phyloP scores from a whole-genome alignment of 2,888 invertebrate species.

The Pheosia gnoma region DNA sequence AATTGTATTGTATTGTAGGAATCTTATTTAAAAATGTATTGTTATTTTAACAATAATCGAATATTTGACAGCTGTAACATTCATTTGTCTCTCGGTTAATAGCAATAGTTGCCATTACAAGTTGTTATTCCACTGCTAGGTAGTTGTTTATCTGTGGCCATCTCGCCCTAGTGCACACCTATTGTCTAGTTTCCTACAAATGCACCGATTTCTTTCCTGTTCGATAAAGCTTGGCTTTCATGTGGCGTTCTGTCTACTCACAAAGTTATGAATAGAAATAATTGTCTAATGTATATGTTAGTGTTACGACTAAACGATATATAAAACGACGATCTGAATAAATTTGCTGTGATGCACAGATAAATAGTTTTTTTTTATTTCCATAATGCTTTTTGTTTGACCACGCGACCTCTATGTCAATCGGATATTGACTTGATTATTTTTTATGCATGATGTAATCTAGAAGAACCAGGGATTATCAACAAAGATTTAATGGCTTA shows the following conservation, averaged over 20 bases:
- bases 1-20: neutral
- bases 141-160: conserved; percentile 40
- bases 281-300: too few relatives aligned
- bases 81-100: conserved; percentile 19
- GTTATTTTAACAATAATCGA: too few relatives aligned
- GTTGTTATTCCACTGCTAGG: conserved; percentile 27
- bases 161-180: conserved; percentile 38
- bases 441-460: too few relatives aligned
- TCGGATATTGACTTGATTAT: too few relatives aligned
- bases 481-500: too few relatives aligned
- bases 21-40: too few relatives aligned
- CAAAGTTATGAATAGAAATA: neutral
- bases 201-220: conserved; percentile 39
- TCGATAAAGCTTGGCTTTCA: conserved; percentile 20
- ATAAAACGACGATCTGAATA: neutral
- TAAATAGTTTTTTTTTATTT: too few relatives aligned
- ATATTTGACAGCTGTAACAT: neutral
- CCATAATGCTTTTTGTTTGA: too few relatives aligned
- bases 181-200: conserved; percentile 43
- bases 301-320: too few relatives aligned
- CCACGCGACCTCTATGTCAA: too few relatives aligned
- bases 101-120: conserved; percentile 22
- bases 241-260: neutral
- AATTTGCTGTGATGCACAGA: neutral
- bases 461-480: too few relatives aligned